These are phyloP conservation scores for Sula dactylatra DNA, from an alignment of 2,113 vertebrate species.

Conservation along the genomic window DNA sequence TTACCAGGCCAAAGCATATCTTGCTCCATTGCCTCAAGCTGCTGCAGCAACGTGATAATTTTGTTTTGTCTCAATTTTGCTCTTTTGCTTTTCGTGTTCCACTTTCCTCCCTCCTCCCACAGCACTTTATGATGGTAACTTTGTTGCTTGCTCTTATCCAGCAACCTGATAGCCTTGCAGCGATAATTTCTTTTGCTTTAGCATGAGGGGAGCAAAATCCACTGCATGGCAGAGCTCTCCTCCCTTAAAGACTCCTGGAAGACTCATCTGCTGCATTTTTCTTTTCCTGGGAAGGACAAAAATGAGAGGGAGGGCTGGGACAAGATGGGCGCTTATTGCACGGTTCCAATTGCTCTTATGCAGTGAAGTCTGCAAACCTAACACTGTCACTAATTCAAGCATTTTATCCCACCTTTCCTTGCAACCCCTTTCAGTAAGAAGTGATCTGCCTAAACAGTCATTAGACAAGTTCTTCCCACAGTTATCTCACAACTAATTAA, in stretches of 20 bases:
- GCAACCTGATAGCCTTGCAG: neutral
- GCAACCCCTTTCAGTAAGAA: neutral
- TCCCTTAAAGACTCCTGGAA: slow-evolving; percentile 8
- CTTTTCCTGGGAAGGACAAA: neutral
- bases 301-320: neutral
- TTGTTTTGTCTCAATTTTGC: neutral
- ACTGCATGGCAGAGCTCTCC: slow-evolving; percentile 30
- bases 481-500: neutral
- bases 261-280: neutral
- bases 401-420: neutral
- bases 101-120: neutral
- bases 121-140: neutral
- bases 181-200: slow-evolving; percentile 13
- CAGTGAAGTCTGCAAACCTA: neutral
- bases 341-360: neutral
- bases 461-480: neutral
- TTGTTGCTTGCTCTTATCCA: slow-evolving; percentile 11
- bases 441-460: neutral
- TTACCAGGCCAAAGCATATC: slow-evolving; percentile 66
- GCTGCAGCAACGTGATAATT: neutral
- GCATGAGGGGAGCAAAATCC: neutral
- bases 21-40: neutral
- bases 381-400: neutral
- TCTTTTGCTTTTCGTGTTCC: slow-evolving; percentile 3
- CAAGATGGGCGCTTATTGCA: neutral